Evolutionary conservation across 2,797 vertebrate genomes (phyloP).

Genomic region (Pseudochromis fuscus): DNA sequence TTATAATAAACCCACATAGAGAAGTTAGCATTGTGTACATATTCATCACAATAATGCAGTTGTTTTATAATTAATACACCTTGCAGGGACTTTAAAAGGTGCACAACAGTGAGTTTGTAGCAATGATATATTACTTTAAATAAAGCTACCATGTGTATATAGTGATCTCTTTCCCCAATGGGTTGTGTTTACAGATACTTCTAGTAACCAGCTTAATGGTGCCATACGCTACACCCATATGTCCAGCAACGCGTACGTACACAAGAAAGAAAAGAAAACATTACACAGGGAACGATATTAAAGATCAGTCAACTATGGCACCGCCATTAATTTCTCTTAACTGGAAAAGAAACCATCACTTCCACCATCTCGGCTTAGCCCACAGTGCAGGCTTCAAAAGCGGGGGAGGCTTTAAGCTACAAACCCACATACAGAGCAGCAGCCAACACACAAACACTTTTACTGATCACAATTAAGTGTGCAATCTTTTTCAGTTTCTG

Average conservation of each 20-base stretch:
- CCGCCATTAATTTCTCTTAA: background rate
- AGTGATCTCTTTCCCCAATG: background rate
- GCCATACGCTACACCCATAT: constrained; percentile 36
- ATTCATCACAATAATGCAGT: background rate
- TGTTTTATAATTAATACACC: background rate
- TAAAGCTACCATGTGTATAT: background rate
- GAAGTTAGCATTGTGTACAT: background rate
- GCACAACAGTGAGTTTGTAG: background rate
- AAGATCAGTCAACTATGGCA: background rate
- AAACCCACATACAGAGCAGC: constrained; percentile 25
- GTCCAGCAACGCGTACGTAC: constrained; percentile 5
- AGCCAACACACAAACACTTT: constrained; percentile 56
- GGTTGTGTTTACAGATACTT: constrained; percentile 2
- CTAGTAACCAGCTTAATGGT: constrained; percentile 15
- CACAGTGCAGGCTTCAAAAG: constrained; percentile 49
- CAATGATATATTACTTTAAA: background rate
- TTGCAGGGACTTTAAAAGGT: background rate
- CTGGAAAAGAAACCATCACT: constrained; percentile 36
- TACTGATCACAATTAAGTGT: constrained; percentile 43
- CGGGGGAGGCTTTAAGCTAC: constrained; percentile 64
- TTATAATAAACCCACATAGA: constrained; percentile 10
- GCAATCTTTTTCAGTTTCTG: no score
- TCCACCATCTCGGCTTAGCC: constrained; percentile 60
- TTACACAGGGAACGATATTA: background rate
- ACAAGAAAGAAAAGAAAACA: background rate